Percentiles rank a stretch among this genome's conserved stretches.
Evolutionary conservation across 2,113 vertebrate genomes (phyloP).

Genomic region (Microtus richardsoni): DNA sequence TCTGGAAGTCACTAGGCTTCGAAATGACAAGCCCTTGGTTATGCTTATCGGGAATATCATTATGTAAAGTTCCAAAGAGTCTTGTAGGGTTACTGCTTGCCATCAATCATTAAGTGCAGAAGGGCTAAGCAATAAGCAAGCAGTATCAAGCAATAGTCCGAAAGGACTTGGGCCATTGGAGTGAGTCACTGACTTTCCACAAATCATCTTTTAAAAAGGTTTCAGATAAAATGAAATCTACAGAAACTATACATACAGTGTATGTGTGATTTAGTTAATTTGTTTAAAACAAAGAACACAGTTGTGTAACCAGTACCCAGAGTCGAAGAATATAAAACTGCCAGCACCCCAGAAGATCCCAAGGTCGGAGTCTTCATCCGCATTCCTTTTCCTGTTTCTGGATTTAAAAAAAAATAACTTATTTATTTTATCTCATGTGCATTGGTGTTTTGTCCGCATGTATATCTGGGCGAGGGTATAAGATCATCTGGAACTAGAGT

Average conservation of each 20-base stretch:
- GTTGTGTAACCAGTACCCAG: not conserved
- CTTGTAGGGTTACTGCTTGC: not conserved
- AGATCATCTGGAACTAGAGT: too few species aligned
- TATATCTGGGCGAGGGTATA: too few species aligned
- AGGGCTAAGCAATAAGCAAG: not conserved
- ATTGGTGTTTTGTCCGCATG: too few species aligned
- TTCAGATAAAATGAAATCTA: constrained; percentile 1
- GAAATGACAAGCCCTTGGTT: not conserved
- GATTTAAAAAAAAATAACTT: too few species aligned
- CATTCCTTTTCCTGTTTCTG: not conserved
- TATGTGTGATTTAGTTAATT: not conserved
- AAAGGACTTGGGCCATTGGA: not conserved
- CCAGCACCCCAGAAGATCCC: not conserved
- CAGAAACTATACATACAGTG: not conserved
- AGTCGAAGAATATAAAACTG: not conserved
- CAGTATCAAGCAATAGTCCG: not conserved
- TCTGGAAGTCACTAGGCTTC: not conserved
- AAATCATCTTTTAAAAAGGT: not conserved
- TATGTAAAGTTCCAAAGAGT: constrained; percentile 9
- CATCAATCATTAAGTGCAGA: not conserved
- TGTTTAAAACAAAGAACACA: not conserved
- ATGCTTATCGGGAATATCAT: not conserved
- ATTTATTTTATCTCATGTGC: too few species aligned
- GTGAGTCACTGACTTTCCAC: not conserved
- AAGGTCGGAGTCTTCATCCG: not conserved